Conservation (phyloP, 2,113 vertebrate genomes). For the Hystrix brachyura region DNA sequence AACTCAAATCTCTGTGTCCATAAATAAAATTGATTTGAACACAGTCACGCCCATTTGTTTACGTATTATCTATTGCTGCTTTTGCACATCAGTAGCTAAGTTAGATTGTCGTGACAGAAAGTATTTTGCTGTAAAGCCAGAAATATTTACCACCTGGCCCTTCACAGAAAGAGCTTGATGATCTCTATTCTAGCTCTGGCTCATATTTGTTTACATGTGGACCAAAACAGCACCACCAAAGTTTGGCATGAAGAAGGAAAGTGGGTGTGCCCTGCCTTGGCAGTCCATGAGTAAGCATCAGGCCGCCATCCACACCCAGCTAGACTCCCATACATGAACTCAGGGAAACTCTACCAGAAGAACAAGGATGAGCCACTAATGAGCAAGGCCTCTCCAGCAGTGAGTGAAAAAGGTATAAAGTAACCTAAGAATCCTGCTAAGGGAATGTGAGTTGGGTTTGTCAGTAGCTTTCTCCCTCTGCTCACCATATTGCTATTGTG, state of each 20-base stretch:
- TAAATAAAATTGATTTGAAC: conserved; percentile 33
- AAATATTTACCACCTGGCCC: neutral
- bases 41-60: neutral
- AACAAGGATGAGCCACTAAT: neutral
- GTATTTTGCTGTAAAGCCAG: neutral
- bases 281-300: neutral
- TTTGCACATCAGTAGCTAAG: neutral
- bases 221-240: neutral
- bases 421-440: neutral
- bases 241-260: neutral
- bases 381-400: neutral
- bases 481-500: neutral
- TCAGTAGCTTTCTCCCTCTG: neutral
- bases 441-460: neutral
- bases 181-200: neutral
- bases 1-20: neutral
- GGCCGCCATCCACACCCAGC: neutral
- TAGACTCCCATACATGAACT: neutral
- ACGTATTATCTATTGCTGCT: neutral
- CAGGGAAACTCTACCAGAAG: neutral
- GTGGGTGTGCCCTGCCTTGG: neutral
- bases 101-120: neutral
- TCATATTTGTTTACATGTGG: conserved; percentile 22
- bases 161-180: conserved; percentile 12
- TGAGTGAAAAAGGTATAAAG: neutral